Conservation (phyloP, 2,888 invertebrate genomes). For the Microdon myrmicae region DNA sequence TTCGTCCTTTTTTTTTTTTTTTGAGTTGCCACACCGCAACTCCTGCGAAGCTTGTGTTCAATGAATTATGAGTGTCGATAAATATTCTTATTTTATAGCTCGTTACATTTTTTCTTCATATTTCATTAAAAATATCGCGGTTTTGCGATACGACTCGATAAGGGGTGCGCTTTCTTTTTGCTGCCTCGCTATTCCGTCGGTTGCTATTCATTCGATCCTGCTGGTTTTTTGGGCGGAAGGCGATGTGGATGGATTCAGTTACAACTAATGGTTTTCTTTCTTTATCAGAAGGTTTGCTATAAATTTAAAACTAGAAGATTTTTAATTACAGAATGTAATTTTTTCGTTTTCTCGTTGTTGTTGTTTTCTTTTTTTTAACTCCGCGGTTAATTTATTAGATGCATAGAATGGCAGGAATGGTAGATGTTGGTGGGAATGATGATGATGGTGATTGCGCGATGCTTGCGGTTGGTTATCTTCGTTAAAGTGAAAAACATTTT, state of each 20-base stretch:
- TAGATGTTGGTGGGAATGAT: slow-evolving; percentile 5
- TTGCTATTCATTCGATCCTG: slow-evolving; percentile 8
- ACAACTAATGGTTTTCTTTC: slow-evolving; percentile 46
- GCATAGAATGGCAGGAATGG: slow-evolving; percentile 21
- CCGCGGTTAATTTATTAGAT: slow-evolving; percentile 49
- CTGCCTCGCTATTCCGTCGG: slow-evolving; percentile 8
- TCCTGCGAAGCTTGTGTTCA: slow-evolving; percentile 50
- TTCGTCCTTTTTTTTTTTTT: slow-evolving; percentile 14
- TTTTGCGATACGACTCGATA: slow-evolving; percentile 49
- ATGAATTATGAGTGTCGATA: slow-evolving; percentile 58
- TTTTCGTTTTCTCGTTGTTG: too few species aligned
- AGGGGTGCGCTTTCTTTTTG: slow-evolving; percentile 22
- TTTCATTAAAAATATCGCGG: slow-evolving; percentile 50
- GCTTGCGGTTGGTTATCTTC: slow-evolving; percentile 27
- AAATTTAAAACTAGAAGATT: slow-evolving; percentile 49
- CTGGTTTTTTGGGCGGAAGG: not conserved
- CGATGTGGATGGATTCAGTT: slow-evolving; percentile 40
- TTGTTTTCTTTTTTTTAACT: too few species aligned
- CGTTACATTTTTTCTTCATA: slow-evolving; percentile 56
- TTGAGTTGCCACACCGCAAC: too few species aligned
- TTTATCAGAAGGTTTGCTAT: slow-evolving; percentile 50
- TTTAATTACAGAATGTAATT: slow-evolving; percentile 51
- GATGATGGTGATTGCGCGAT: not conserved
- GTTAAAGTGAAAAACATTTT: slow-evolving; percentile 42
- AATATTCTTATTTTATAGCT: slow-evolving; percentile 58